These are phyloP conservation scores for Mormyrus proboscirostris DNA, from an alignment of 2,797 vertebrate genomes.

Conservation along the genomic window DNA sequence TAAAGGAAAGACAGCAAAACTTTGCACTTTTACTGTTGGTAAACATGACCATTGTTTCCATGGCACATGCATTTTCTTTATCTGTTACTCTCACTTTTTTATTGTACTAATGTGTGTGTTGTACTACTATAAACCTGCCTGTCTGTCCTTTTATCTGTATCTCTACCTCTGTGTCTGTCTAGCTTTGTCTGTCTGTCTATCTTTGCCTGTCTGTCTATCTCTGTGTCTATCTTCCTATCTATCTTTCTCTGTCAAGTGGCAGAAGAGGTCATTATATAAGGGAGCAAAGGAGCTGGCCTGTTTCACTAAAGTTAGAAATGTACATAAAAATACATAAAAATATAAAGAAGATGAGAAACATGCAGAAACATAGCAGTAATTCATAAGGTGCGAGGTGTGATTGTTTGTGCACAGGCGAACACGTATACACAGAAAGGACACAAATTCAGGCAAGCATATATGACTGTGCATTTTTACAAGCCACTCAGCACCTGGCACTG, in stretches of 20 bases:
- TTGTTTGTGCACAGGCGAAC: not conserved
- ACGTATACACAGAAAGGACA: not conserved
- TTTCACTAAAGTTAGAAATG: not conserved
- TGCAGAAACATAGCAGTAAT: not conserved
- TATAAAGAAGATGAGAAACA: not conserved
- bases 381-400: not conserved
- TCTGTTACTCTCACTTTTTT: not conserved
- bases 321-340: not conserved
- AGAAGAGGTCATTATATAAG: not conserved
- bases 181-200: not conserved
- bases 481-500: conserved; percentile 29
- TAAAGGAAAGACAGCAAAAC: not conserved
- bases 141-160: not conserved
- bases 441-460: not conserved
- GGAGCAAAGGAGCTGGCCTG: not conserved
- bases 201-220: not conserved
- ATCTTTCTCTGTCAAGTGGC: not conserved
- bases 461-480: not conserved
- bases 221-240: not conserved
- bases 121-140: too few relatives aligned
- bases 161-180: not conserved
- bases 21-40: not conserved
- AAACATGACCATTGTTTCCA: not conserved
- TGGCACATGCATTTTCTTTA: not conserved
- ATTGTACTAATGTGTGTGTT: not conserved